phyloP scores from a whole-genome alignment of 2,113 vertebrate genomes.

The Cariama cristata region DNA sequence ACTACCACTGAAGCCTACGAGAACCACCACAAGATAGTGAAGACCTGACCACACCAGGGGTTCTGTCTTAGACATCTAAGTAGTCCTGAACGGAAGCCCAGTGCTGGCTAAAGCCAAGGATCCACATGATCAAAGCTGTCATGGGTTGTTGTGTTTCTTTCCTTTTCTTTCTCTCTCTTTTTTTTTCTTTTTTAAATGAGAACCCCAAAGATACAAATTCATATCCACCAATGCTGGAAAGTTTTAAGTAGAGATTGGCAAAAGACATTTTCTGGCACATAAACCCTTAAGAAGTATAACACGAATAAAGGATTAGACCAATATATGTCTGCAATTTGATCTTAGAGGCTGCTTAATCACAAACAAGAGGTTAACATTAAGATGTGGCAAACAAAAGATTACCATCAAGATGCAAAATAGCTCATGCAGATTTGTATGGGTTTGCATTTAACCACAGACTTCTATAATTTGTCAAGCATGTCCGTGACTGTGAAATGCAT shows the following conservation, averaged over 20 bases:
- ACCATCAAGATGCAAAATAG: neutral
- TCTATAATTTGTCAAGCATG: neutral
- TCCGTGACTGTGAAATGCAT: neutral
- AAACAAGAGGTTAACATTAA: slow-evolving; percentile 6
- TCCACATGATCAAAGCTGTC: neutral
- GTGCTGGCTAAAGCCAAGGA: neutral
- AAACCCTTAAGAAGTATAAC: neutral
- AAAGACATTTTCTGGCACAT: neutral
- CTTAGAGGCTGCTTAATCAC: neutral
- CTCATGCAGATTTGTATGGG: neutral
- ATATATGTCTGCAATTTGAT: neutral
- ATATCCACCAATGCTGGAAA: neutral
- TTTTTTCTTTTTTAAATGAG: neutral
- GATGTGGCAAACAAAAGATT: neutral
- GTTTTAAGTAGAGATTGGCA: neutral
- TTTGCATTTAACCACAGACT: neutral
- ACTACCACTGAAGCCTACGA: neutral
- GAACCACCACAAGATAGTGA: neutral
- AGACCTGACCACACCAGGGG: neutral
- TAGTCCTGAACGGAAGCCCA: neutral
- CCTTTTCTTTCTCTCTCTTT: accelerated
- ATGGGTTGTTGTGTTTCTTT: neutral
- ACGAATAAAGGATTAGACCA: neutral
- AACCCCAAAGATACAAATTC: neutral
- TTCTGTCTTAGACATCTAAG: neutral